Evolutionary conservation across 2,888 invertebrate species (phyloP).

Genomic region (Rhingia rostrata): DNA sequence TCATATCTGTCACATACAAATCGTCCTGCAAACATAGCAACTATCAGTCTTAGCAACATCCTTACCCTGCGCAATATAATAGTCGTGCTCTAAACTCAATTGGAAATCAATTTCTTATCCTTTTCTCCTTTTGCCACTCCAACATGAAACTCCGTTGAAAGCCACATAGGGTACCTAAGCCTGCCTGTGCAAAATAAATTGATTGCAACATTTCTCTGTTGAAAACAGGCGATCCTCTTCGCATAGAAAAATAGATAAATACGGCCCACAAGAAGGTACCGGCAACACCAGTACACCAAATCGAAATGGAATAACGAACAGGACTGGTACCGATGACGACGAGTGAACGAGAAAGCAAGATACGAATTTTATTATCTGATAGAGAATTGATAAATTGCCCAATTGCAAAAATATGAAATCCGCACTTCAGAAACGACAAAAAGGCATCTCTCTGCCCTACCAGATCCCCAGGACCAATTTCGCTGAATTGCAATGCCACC

Average conservation of each 20-base stretch:
- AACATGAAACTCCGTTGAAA: conserved; percentile 1
- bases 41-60: neutral
- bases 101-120: conserved; percentile 48
- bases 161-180: conserved; percentile 14
- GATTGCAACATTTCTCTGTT: conserved; percentile 45
- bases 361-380: conserved; percentile 68
- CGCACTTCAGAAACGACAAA: conserved; percentile 64
- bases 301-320: neutral
- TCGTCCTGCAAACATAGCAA: neutral
- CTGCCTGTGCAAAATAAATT: conserved; percentile 45
- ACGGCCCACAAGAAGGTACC: conserved; percentile 14
- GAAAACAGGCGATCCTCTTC: conserved; percentile 26
- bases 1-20: neutral
- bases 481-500: conserved; percentile 71
- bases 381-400: conserved; percentile 71
- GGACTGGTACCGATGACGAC: too few species aligned
- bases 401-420: conserved; percentile 73
- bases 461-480: conserved; percentile 25
- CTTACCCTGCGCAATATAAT: conserved; percentile 17
- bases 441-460: conserved; percentile 34
- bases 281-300: neutral
- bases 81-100: conserved; percentile 33
- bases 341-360: conserved; percentile 17
- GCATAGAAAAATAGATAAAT: conserved; percentile 2
- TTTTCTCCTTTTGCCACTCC: neutral